Conservation (phyloP, 2,113 vertebrate species). For the Clinocottus analis region DNA sequence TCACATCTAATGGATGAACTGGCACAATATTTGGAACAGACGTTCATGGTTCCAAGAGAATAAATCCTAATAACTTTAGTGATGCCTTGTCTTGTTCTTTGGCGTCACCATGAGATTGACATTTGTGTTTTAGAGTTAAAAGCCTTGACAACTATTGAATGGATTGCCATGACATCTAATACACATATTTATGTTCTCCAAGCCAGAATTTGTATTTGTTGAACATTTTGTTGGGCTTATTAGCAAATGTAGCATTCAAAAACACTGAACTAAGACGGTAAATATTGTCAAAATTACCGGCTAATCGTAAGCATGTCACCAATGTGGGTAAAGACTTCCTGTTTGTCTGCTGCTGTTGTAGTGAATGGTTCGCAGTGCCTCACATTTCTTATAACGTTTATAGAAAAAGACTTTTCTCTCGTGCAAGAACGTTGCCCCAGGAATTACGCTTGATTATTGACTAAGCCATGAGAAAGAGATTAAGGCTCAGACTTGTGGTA, state of each 20-base stretch:
- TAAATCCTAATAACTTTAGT: background rate
- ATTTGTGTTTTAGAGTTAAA: background rate
- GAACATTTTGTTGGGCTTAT: background rate
- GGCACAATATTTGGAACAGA: background rate
- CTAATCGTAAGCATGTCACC: background rate
- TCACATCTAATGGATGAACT: background rate
- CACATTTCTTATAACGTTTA: background rate
- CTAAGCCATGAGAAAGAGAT: constrained; percentile 20
- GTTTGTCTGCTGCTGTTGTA: background rate
- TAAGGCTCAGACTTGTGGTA: background rate
- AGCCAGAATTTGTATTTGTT: background rate
- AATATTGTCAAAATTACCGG: background rate
- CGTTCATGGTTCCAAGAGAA: background rate
- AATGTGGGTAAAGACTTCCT: background rate
- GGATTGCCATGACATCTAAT: background rate
- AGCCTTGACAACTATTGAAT: background rate
- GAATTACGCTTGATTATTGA: constrained; percentile 14
- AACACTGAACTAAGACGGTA: background rate
- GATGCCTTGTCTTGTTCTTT: background rate
- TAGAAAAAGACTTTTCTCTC: background rate
- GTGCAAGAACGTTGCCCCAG: background rate
- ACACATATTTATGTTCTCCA: background rate
- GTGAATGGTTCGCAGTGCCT: background rate
- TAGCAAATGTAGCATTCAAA: background rate
- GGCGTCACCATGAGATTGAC: background rate